Evolutionary conservation across 1,140 invertebrate species (phyloP).

Genomic region (Propsilocerus akamusi): DNA sequence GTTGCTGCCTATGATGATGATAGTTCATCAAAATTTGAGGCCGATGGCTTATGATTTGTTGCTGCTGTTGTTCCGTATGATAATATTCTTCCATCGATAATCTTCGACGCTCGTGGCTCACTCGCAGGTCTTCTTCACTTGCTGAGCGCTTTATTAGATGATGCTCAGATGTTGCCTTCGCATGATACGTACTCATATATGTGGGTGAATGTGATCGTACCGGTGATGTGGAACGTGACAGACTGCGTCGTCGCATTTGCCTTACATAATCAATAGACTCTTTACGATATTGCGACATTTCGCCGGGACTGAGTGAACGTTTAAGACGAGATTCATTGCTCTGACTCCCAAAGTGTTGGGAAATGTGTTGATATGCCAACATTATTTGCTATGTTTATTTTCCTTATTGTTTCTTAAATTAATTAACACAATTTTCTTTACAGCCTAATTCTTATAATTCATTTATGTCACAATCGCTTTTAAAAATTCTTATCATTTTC

Average conservation of each 20-base stretch:
- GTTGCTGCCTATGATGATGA: not conserved
- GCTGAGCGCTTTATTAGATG: not conserved
- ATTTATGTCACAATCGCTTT: not conserved
- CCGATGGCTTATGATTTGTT: slow-evolving; percentile 1
- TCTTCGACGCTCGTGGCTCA: not conserved
- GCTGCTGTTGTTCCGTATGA: not conserved
- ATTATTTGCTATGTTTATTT: not conserved
- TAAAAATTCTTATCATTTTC: not conserved
- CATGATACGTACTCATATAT: not conserved
- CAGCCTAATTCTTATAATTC: too few species aligned
- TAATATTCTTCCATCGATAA: not conserved
- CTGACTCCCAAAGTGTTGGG: not conserved
- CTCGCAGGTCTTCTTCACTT: not conserved
- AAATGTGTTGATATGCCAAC: slow-evolving; percentile 1
- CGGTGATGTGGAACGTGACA: not conserved
- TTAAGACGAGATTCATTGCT: not conserved
- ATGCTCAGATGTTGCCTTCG: not conserved
- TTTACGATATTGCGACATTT: not conserved
- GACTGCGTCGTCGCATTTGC: not conserved
- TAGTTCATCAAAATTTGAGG: slow-evolving; percentile 1
- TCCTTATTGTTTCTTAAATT: too few species aligned
- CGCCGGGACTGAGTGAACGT: not conserved
- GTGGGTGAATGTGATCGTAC: not conserved
- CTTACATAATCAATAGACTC: not conserved
- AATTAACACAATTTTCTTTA: too few species aligned